A percentile compares a stretch with the other conserved stretches of the same genome.
These are phyloP conservation scores for Holocentrus rufus DNA, from an alignment of 2,797 vertebrate genomes.

Conservation along the genomic window DNA sequence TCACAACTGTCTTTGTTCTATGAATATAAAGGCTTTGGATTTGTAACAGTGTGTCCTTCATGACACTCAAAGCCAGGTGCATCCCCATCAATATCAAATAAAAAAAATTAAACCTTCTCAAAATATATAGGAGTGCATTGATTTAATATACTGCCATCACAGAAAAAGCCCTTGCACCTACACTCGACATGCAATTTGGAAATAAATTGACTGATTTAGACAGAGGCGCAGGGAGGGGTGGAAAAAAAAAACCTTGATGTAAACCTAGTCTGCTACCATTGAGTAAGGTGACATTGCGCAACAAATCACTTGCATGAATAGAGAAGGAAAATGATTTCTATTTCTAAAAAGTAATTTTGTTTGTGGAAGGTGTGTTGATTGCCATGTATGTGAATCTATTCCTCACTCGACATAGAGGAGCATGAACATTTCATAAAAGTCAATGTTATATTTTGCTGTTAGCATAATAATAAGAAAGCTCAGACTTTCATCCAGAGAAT, in stretches of 20 bases:
- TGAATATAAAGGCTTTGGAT: constrained; percentile 80
- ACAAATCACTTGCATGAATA: constrained; percentile 89
- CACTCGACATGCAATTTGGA: constrained; percentile 89
- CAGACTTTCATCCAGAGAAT: constrained; percentile 82
- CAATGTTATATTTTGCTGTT: constrained; percentile 84
- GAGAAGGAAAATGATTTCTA: constrained; percentile 87
- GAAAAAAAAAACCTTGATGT: constrained; percentile 69
- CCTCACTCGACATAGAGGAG: constrained; percentile 77
- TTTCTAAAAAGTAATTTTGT: constrained; percentile 89
- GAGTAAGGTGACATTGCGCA: constrained; percentile 88
- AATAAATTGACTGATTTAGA: constrained; percentile 91
- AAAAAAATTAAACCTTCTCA: constrained; percentile 84
- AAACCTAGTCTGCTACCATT: constrained; percentile 79
- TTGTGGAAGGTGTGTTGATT: constrained; percentile 84
- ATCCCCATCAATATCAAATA: constrained; percentile 85
- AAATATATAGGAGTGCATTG: constrained; percentile 84
- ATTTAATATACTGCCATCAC: constrained; percentile 85
- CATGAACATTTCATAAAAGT: constrained; percentile 81
- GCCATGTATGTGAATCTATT: constrained; percentile 85
- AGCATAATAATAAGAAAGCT: constrained; percentile 83
- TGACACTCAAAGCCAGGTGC: constrained; percentile 82
- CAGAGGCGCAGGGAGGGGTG: constrained; percentile 76
- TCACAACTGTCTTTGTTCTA: constrained; percentile 76
- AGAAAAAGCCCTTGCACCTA: constrained; percentile 81
- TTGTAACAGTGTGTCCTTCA: constrained; percentile 83